These are phyloP conservation scores for Archivesica marissinica DNA, from an alignment of 1,140 invertebrate genomes.

Conservation along the genomic window DNA sequence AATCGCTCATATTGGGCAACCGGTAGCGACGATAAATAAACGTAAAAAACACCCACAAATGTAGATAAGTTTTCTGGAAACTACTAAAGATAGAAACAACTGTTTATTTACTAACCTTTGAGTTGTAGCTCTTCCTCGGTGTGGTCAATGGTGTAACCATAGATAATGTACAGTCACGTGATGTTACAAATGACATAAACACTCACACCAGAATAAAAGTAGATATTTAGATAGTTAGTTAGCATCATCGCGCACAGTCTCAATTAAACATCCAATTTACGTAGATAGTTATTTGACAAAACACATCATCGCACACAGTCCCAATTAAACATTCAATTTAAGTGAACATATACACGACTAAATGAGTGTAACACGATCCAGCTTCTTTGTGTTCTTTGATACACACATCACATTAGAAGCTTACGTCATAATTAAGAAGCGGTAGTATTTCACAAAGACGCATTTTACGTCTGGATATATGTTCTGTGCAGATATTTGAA, in stretches of 20 bases:
- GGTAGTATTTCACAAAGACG: neutral
- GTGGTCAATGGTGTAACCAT: constrained; percentile 9
- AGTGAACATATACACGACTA: neutral
- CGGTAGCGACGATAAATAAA: too few relatives aligned
- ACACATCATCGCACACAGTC: neutral
- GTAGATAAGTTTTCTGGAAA: neutral
- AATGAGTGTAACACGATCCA: neutral
- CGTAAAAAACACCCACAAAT: too few relatives aligned
- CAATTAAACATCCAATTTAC: neutral
- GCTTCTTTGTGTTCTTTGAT: neutral
- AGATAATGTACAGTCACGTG: neutral
- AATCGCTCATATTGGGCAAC: too few relatives aligned
- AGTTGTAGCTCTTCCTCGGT: too few relatives aligned
- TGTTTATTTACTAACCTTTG: neutral
- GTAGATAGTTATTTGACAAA: neutral
- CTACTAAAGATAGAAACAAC: neutral
- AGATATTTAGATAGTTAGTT: neutral
- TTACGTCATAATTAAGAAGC: neutral
- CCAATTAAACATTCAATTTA: neutral
- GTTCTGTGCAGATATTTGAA: too few relatives aligned
- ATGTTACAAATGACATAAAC: neutral
- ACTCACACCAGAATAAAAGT: neutral
- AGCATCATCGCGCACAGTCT: neutral
- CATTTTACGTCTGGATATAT: too few relatives aligned
- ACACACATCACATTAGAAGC: neutral